A percentile compares a stretch with the other conserved stretches of the same genome.
Evolutionary conservation across 2,113 vertebrate species (phyloP).

Genomic region (Gopherus evgoodei): DNA sequence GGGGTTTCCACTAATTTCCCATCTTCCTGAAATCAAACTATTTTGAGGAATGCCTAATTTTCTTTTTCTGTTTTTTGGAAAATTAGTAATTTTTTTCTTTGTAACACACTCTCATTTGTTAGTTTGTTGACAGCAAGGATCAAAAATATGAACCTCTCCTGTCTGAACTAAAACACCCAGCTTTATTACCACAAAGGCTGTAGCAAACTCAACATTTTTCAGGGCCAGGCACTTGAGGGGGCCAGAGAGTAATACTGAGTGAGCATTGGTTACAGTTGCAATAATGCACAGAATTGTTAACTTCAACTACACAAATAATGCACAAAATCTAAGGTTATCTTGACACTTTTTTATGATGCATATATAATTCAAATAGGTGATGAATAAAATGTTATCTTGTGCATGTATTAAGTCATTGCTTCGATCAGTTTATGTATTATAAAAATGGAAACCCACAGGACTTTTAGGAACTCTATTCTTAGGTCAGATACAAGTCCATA

Average conservation of each 20-base stretch:
- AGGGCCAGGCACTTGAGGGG: not conserved
- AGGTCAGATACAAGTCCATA: slow-evolving; percentile 15
- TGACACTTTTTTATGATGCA: not conserved
- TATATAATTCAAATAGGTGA: not conserved
- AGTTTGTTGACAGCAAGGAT: not conserved
- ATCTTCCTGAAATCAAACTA: not conserved
- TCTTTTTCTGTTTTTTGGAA: not conserved
- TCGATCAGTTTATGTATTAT: not conserved
- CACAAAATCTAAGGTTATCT: not conserved
- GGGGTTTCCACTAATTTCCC: not conserved
- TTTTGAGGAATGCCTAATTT: not conserved
- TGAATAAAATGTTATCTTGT: not conserved
- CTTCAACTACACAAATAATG: not conserved
- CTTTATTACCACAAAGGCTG: not conserved
- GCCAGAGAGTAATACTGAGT: not conserved
- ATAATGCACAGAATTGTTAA: not conserved
- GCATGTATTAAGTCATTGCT: not conserved
- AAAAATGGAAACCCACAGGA: not conserved
- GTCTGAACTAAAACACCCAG: not conserved
- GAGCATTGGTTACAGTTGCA: not conserved
- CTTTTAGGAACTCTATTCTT: slow-evolving; percentile 15
- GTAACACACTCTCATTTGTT: not conserved
- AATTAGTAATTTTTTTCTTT: not conserved
- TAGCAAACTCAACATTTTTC: not conserved
- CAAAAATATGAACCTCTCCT: not conserved